These are phyloP conservation scores for Rotaria magnacalcarata DNA, from an alignment of 2,888 invertebrate genomes.

Conservation along the genomic window DNA sequence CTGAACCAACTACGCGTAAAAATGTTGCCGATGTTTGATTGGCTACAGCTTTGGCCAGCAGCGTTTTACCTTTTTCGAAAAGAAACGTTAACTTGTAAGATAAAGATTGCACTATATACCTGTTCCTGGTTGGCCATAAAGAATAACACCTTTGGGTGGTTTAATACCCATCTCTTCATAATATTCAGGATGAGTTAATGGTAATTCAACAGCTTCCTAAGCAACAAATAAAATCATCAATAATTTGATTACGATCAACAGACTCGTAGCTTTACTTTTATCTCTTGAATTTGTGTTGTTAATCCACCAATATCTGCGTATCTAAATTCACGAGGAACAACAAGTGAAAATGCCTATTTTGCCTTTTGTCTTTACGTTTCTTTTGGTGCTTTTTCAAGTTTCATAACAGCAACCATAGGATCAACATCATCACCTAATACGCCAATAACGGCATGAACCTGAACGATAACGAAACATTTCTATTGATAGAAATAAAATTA, in stretches of 20 bases:
- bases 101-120: constrained; percentile 61
- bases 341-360: neutral
- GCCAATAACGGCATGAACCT: constrained; percentile 97
- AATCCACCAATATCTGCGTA: constrained; percentile 94
- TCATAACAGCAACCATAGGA: constrained; percentile 99
- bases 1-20: constrained; percentile 95
- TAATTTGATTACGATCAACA: neutral
- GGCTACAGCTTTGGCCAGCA: constrained; percentile 95
- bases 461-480: neutral
- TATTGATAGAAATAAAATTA: neutral
- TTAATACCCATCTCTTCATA: constrained; percentile 99
- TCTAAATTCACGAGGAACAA: neutral
- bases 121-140: constrained; percentile 95
- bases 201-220: constrained; percentile 87
- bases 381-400: constrained; percentile 96
- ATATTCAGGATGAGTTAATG: constrained; percentile 96
- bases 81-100: too few relatives aligned
- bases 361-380: constrained; percentile 70
- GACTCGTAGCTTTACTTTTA: constrained; percentile 64
- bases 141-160: constrained; percentile 95
- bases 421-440: constrained; percentile 97
- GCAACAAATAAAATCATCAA: constrained; percentile 23
- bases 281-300: constrained; percentile 93
- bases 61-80: constrained; percentile 67
- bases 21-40: constrained; percentile 99